Percentiles rank a stretch among this genome's conserved stretches.
These are phyloP conservation scores for Genyomyrus donnyi DNA, from an alignment of 2,113 vertebrate genomes.

Conservation along the genomic window DNA sequence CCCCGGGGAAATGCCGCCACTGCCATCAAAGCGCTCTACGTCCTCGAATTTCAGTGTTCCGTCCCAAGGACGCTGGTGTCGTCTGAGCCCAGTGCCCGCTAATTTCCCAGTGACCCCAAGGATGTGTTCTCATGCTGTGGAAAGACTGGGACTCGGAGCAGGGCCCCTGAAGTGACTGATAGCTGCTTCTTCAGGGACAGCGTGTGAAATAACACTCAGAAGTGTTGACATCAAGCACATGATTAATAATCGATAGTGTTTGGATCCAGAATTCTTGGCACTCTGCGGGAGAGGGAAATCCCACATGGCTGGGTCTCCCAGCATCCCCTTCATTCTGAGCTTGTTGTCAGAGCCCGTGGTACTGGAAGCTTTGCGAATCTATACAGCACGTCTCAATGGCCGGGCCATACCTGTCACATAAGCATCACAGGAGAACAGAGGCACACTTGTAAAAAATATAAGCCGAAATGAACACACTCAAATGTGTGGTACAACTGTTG, in stretches of 20 bases:
- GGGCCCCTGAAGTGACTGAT: neutral
- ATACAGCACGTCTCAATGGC: slow-evolving; percentile 2
- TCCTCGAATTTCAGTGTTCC: neutral
- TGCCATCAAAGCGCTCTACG: neutral
- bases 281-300: neutral
- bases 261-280: neutral
- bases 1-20: neutral
- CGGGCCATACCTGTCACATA: neutral
- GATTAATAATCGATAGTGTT: slow-evolving; percentile 36
- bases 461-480: neutral
- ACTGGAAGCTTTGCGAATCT: slow-evolving; percentile 22
- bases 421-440: neutral
- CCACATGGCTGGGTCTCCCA: neutral
- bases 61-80: neutral
- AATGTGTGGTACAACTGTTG: neutral
- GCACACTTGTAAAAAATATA: neutral
- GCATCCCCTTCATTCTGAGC: neutral
- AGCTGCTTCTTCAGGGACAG: neutral
- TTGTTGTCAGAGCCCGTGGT: too few species aligned
- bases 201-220: neutral
- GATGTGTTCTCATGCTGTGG: neutral
- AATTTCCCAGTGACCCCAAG: neutral
- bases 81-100: neutral
- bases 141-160: neutral
- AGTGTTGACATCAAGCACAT: slow-evolving; percentile 25